Evolutionary conservation across 2,888 invertebrate species (phyloP), one percentile per base, ranked within the genome.

Genomic region (Parelbella ahira): DNA sequence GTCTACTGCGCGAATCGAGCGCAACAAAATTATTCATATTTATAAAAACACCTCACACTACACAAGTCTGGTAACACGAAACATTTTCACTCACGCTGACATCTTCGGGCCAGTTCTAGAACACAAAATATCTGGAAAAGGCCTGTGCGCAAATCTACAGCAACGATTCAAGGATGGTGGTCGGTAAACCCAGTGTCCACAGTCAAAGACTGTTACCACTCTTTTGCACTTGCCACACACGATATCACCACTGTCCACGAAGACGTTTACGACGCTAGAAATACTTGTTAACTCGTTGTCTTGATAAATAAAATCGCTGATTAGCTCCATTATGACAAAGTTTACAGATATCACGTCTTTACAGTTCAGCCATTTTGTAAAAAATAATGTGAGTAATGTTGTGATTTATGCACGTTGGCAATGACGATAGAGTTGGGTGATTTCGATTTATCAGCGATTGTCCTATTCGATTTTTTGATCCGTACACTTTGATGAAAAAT

Each of bases 291-390:
- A 68, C 61, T 74, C 68, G 66, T 60, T 68, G 62, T 64, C 53
- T 64, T 72, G 65, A 55, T 58, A 68, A 68, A 63, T 61, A 49
- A 59, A 48, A 60, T 68, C 65, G 66, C 68, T 79, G 53, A 61
- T 60, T 58, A 63, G 74, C 86, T 86, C 86, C 86, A 87, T 87
- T 81, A 62, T 87, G 67, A 63, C 63, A 57, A 71, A 61, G 69
- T 67, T 63, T 49, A 24, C 58, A 62, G 60, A 69, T 66, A 61
- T 77, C 72, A 83, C 84, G 82, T 84, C 79, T 77, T 79, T 79
- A 87, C 63, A 78, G 66, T 80, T 81, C 86, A 72, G 86, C 86
- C 86, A 87, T 87, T 83, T 87, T 86, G 86, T 64, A 56, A 62
- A 70, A 72, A n/a, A n/a, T n/a, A n/a, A n/a, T n/a, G n/a, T n/a